Evolutionary conservation across 2,113 vertebrate genomes (phyloP).

Genomic region (Lathamus discolor): DNA sequence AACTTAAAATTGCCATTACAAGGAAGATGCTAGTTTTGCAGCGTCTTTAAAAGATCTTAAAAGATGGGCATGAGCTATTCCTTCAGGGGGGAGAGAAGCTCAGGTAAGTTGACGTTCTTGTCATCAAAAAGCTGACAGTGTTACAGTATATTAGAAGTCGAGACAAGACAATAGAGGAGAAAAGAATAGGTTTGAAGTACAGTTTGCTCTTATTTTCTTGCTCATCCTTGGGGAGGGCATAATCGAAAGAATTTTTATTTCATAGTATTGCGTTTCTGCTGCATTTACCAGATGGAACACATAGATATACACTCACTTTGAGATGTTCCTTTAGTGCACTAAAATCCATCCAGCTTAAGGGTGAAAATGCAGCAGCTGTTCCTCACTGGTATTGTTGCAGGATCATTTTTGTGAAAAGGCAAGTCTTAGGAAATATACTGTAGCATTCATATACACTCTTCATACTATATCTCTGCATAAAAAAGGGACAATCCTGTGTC

Average conservation of each 20-base stretch:
- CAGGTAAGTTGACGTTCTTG: neutral
- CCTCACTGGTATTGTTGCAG: neutral
- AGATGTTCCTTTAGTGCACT: neutral
- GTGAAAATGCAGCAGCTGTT: conserved; percentile 12
- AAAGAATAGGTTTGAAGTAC: neutral
- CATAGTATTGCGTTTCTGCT: neutral
- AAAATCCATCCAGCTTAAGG: neutral
- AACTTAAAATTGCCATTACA: neutral
- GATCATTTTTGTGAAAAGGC: neutral
- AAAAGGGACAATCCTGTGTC: neutral
- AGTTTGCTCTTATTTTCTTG: neutral
- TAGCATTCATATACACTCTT: neutral
- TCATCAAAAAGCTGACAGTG: neutral
- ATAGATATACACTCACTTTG: neutral
- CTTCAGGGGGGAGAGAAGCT: neutral
- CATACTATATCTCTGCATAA: neutral
- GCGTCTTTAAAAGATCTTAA: neutral
- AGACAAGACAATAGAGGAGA: neutral
- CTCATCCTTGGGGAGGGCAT: neutral
- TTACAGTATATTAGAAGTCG: neutral
- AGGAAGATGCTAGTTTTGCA: neutral
- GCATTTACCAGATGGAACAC: conserved; percentile 10
- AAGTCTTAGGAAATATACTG: neutral
- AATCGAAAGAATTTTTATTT: neutral
- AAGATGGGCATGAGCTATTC: neutral